A percentile compares a stretch with the other conserved stretches of the same genome.
Evolutionary conservation across 2,888 invertebrate species (phyloP).

Genomic region (Carabus problematicus): DNA sequence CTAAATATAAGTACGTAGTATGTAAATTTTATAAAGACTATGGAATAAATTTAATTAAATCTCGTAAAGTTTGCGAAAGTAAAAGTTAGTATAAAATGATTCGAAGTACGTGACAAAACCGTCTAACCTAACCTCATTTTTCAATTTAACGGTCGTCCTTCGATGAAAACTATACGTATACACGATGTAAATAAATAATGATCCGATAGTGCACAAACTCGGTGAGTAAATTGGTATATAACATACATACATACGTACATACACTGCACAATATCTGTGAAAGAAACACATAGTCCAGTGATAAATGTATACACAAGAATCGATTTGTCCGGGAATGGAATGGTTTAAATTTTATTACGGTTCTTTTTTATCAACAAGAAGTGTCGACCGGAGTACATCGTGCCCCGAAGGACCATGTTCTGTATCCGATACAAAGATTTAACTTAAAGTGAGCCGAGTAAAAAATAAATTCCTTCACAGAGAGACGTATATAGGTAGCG

Average conservation of each 20-base stretch:
- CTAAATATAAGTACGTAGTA: too few relatives aligned
- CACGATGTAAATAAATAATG: too few relatives aligned
- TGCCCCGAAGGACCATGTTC: constrained; percentile 2
- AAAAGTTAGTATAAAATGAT: too few relatives aligned
- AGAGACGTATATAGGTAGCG: too few relatives aligned
- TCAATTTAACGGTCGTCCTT: too few relatives aligned
- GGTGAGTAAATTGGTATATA: neutral
- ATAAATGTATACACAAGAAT: constrained; percentile 43
- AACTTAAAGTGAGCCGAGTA: constrained; percentile 32
- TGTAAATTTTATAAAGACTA: too few relatives aligned
- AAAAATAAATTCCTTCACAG: constrained; percentile 31
- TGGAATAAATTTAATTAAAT: too few relatives aligned
- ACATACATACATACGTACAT: neutral
- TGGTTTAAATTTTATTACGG: constrained; percentile 48
- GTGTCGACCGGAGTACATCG: constrained; percentile 7
- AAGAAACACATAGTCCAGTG: constrained; percentile 4
- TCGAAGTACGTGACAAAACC: too few relatives aligned
- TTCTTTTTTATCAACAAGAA: constrained; percentile 43
- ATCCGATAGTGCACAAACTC: too few relatives aligned
- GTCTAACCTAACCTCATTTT: too few relatives aligned
- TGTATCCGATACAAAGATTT: constrained; percentile 33
- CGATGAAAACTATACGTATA: too few relatives aligned
- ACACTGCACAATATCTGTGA: neutral
- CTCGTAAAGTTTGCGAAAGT: too few relatives aligned
- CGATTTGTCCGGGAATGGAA: constrained; percentile 47